phyloP scores from a whole-genome alignment of 64 coral and sea anemone species.

The Pachyseris speciosa region DNA sequence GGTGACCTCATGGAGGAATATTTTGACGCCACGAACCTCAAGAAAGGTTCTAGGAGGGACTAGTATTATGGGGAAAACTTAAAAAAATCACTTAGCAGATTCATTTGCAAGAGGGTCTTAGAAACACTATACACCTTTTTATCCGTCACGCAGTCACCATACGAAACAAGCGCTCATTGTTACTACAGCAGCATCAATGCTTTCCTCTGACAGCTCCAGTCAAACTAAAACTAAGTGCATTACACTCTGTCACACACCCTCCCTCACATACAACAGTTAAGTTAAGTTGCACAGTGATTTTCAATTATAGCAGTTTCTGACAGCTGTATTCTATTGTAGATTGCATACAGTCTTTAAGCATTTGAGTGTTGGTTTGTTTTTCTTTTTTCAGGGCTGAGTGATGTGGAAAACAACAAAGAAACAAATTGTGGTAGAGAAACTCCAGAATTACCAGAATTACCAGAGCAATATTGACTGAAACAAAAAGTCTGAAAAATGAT shows the following conservation, averaged over 20 bases:
- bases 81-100: background rate
- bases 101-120: no score
- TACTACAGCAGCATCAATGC: no score
- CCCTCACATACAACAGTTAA: no score
- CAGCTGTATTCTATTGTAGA: no score
- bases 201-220: no score
- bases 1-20: conserved; percentile 28
- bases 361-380: background rate
- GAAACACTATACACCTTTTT: no score
- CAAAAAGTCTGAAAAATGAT: background rate
- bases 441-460: background rate
- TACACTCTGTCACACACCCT: no score
- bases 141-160: no score
- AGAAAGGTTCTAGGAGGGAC: conserved; percentile 29
- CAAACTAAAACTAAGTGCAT: no score
- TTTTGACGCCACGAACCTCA: conserved; percentile 28
- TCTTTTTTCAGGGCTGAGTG: background rate
- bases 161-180: no score
- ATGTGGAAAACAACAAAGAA: background rate
- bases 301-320: no score
- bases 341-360: background rate
- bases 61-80: background rate
- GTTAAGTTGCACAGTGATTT: no score
- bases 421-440: background rate
- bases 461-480: background rate